These are phyloP conservation scores for Brachypodius melanocephalos DNA, from an alignment of 2,113 vertebrate species.

Conservation along the genomic window DNA sequence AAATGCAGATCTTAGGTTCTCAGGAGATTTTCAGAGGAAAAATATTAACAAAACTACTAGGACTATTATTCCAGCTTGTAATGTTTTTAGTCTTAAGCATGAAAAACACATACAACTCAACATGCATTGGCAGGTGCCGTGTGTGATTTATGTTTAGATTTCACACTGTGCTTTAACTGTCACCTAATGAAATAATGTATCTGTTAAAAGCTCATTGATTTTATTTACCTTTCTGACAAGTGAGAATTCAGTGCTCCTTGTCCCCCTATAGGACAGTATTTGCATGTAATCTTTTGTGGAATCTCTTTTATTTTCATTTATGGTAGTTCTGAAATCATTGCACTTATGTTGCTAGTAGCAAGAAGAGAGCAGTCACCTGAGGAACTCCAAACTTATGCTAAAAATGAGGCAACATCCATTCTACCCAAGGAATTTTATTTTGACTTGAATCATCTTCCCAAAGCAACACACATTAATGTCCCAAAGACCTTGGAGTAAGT, in stretches of 20 bases:
- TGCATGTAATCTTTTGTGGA: background rate
- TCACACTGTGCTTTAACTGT: constrained; percentile 33
- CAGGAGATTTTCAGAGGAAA: background rate
- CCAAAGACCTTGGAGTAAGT: background rate
- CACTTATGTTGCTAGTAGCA: background rate
- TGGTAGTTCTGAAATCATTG: background rate
- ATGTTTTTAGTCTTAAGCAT: background rate
- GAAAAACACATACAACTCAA: background rate
- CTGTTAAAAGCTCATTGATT: constrained; percentile 26
- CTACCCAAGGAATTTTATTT: background rate
- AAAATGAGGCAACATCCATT: background rate
- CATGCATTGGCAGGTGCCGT: background rate
- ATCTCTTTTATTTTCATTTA: constrained; percentile 15
- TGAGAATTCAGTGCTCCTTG: background rate
- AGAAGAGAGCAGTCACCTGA: background rate
- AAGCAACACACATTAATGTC: background rate
- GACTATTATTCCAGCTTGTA: background rate
- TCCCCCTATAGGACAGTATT: background rate
- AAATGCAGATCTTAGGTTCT: background rate
- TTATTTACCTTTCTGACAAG: constrained; percentile 29
- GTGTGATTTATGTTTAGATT: constrained; percentile 44
- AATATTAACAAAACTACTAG: background rate
- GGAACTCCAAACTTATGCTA: background rate
- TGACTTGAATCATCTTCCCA: background rate
- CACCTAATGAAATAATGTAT: constrained; percentile 30